A percentile compares a stretch with the other conserved stretches of the same genome.
These are phyloP conservation scores for Enteromius unitaeniatus DNA, from an alignment of 2,797 vertebrate species.

Conservation along the genomic window DNA sequence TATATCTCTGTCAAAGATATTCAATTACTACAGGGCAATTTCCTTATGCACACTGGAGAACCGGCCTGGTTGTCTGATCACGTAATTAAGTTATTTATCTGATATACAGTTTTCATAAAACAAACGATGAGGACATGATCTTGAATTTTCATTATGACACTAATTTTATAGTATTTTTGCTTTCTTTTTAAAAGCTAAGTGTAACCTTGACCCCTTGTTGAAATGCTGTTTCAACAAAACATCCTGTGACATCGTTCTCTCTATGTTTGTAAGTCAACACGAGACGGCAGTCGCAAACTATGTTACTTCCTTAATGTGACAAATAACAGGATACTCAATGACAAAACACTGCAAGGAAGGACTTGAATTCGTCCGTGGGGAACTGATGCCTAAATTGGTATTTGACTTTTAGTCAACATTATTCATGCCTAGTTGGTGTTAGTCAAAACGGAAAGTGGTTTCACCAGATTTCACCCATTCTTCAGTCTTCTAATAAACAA, in stretches of 20 bases:
- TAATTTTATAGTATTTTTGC: not conserved
- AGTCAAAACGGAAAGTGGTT: not conserved
- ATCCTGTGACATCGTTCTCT: not conserved
- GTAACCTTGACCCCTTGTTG: not conserved
- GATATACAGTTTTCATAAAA: conserved; percentile 48
- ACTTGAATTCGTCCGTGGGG: not conserved
- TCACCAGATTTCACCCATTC: not conserved
- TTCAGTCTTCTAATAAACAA: not conserved
- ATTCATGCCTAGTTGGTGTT: not conserved
- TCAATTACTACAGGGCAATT: conserved; percentile 50
- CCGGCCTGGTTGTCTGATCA: conserved; percentile 23
- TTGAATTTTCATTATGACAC: not conserved
- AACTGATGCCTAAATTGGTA: not conserved
- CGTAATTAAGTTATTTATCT: conserved; percentile 38
- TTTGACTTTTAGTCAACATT: not conserved
- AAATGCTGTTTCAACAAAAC: not conserved
- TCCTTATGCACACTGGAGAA: conserved; percentile 38
- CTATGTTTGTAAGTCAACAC: not conserved
- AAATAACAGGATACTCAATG: not conserved
- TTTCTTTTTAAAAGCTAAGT: not conserved
- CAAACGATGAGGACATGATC: conserved; percentile 7
- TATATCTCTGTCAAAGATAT: conserved; percentile 52
- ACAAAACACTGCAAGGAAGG: not conserved
- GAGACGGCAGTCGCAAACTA: not conserved
- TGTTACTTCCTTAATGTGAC: not conserved